phyloP scores from a whole-genome alignment of 1,140 invertebrate species.

The Philotrypesis tridentata region DNA sequence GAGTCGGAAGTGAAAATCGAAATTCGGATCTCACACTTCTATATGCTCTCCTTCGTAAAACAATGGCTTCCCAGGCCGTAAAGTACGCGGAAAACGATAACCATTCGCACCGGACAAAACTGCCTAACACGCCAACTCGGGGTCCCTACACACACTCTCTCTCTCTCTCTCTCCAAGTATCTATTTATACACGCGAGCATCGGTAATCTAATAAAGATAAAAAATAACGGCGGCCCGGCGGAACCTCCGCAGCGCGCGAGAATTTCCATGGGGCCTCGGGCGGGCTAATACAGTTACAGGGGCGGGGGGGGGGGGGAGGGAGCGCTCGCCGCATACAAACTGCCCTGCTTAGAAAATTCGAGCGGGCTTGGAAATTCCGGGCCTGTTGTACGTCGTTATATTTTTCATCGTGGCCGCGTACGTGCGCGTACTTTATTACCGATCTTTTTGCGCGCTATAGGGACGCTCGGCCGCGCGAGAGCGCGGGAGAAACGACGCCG shows the following conservation, averaged over 20 bases:
- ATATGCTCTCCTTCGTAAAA: background rate
- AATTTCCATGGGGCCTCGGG: background rate
- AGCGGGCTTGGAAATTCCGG: background rate
- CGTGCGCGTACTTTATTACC: background rate
- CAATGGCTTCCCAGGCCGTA: constrained; percentile 13
- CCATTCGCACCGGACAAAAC: constrained; percentile 18
- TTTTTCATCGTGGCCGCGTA: background rate
- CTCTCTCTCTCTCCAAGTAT: no score
- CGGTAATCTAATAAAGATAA: constrained; percentile 73
- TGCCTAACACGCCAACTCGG: background rate
- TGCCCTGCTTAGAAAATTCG: constrained; percentile 59
- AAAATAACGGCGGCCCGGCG: constrained; percentile 66
- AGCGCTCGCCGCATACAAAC: constrained; percentile 68
- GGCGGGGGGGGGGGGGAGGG: background rate
- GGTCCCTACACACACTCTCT: no score
- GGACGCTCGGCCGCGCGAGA: no score
- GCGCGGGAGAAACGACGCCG: background rate
- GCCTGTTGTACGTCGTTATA: background rate
- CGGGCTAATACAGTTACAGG: constrained; percentile 29
- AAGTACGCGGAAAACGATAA: background rate
- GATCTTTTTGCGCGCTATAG: constrained; percentile 11
- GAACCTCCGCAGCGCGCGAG: constrained; percentile 39
- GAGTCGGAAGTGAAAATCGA: no score
- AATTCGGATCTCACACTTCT: background rate
- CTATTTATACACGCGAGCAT: constrained; percentile 57